Percentiles rank a stretch among this genome's conserved stretches.
phyloP scores from a whole-genome alignment of 2,888 invertebrate genomes.

The Beris chalybata region DNA sequence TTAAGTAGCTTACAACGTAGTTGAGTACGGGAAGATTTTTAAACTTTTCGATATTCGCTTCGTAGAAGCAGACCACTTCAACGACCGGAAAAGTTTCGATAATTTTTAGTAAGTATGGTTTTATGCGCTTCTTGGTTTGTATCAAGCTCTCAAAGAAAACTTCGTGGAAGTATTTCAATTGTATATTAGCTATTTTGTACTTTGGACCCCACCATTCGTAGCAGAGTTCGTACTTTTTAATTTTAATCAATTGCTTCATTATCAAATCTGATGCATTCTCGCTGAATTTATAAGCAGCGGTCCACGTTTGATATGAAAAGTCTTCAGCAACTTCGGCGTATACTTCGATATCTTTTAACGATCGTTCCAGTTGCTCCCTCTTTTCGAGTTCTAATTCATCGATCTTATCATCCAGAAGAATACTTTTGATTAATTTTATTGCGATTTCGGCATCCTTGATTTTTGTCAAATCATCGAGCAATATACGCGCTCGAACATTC shows the following conservation, averaged over 20 bases:
- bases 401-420: slow-evolving; percentile 58
- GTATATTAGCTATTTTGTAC: slow-evolving; percentile 61
- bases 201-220: slow-evolving; percentile 66
- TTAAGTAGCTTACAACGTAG: slow-evolving; percentile 66
- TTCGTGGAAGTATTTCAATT: slow-evolving; percentile 48
- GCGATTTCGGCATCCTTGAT: slow-evolving; percentile 50
- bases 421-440: slow-evolving; percentile 52
- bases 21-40: slow-evolving; percentile 65
- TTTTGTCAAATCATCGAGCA: slow-evolving; percentile 50
- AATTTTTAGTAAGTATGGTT: slow-evolving; percentile 59
- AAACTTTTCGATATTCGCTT: slow-evolving; percentile 65
- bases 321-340: slow-evolving; percentile 65
- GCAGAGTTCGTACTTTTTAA: slow-evolving; percentile 60
- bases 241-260: slow-evolving; percentile 48
- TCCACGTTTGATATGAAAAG: slow-evolving; percentile 64
- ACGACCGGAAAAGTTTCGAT: slow-evolving; percentile 62
- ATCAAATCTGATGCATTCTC: slow-evolving; percentile 50
- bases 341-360: slow-evolving; percentile 65
- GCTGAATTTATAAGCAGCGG: slow-evolving; percentile 59
- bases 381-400: slow-evolving; percentile 50
- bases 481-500: slow-evolving; percentile 44
- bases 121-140: slow-evolving; percentile 45
- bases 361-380: slow-evolving; percentile 57
- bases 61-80: slow-evolving; percentile 65
- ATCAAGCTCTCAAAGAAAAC: slow-evolving; percentile 46